phyloP scores from a whole-genome alignment of 1,140 invertebrate species.

The Helicoverpa armigera region DNA sequence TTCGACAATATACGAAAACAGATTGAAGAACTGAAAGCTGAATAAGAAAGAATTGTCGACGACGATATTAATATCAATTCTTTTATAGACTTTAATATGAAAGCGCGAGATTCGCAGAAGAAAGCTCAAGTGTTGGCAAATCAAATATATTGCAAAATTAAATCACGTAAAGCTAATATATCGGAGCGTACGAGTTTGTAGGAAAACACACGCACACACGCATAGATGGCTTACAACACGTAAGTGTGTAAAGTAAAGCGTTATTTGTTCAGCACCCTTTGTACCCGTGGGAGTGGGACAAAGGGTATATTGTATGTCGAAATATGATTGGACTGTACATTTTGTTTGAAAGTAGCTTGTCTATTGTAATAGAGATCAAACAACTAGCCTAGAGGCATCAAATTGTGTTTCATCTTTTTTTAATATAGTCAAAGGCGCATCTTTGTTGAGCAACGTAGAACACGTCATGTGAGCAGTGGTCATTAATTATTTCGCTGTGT shows the following conservation, averaged over 20 bases:
- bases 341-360: conserved; percentile 29
- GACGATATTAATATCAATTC: conserved; percentile 26
- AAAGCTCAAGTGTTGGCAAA: background rate
- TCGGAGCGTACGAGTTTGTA: background rate
- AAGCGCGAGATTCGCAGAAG: conserved; percentile 1
- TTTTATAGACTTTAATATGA: conserved; percentile 27
- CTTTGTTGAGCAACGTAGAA: too few relatives aligned
- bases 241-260: background rate
- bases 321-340: conserved; percentile 20
- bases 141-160: conserved; percentile 29
- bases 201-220: background rate
- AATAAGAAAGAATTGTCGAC: background rate
- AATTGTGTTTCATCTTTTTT: background rate
- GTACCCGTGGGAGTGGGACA: background rate
- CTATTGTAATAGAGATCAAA: conserved; percentile 32
- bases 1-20: background rate
- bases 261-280: conserved; percentile 18
- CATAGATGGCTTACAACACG: background rate
- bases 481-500: conserved; percentile 35
- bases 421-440: background rate
- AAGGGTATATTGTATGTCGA: conserved; percentile 4
- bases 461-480: background rate
- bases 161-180: conserved; percentile 41
- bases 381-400: background rate
- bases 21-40: conserved; percentile 1